A percentile compares a stretch with the other conserved stretches of the same genome.
Evolutionary conservation across 2,888 invertebrate species (phyloP).

Genomic region (Rhabditoides inermis): DNA sequence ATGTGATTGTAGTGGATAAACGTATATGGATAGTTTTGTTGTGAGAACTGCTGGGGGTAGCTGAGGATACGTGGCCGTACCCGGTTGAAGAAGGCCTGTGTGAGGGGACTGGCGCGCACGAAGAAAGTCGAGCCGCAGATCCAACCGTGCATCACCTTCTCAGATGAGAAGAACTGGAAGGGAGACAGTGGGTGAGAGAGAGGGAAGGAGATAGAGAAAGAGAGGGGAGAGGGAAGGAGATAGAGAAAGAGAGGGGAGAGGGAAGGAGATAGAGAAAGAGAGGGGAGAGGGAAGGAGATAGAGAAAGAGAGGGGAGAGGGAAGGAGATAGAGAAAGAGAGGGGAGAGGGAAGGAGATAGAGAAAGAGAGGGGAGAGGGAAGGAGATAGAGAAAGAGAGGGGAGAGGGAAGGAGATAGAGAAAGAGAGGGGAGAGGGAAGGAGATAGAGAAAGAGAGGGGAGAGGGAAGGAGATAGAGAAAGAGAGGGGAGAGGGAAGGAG

Average conservation of each 20-base stretch:
- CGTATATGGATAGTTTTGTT: too few species aligned
- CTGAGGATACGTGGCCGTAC: not conserved
- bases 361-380: too few species aligned
- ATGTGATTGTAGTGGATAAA: not conserved
- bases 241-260: not conserved
- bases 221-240: not conserved
- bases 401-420: too few species aligned
- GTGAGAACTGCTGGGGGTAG: too few species aligned
- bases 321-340: too few species aligned
- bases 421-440: not conserved
- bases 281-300: not conserved
- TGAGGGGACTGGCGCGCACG: slow-evolving; percentile 17
- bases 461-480: not conserved
- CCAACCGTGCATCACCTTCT: slow-evolving; percentile 22
- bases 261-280: too few species aligned
- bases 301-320: not conserved
- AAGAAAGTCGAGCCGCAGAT: slow-evolving; percentile 36
- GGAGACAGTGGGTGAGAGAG: not conserved
- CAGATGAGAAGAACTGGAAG: not conserved
- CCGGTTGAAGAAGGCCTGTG: slow-evolving; percentile 19
- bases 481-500: not conserved
- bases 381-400: too few species aligned
- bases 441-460: too few species aligned
- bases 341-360: not conserved
- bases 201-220: not conserved